Base-by-base conservation (phyloP, 1,140 invertebrate species). In the Drosophila paulistorum region DNA sequence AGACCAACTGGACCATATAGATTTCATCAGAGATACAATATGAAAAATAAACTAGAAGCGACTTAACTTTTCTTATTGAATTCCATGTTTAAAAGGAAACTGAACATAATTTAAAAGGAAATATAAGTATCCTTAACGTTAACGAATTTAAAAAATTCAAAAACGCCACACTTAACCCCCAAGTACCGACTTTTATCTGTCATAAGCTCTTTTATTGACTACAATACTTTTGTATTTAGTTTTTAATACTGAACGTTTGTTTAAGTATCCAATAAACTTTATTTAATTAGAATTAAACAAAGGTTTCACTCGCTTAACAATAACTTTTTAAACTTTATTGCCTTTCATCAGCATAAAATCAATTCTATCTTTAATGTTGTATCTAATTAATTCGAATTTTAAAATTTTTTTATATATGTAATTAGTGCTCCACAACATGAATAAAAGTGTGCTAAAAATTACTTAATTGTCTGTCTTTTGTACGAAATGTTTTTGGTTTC, bases 301-400 rank as follows among this genome's bases (percentile, higher is more conserved):
- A 6, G 2, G 1, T 45, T 45, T 5, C 3, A 39, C 10, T 13
- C 11, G 37, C 11, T 39, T 17, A 48, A 4, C 7, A 7, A 48
- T 48, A 20, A 9, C 17, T 1, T 17, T 9, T 48, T 51, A 2
- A 3, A 23, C 23, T 51, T 51, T 20, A 51, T 51, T 51, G 20
- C 9, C 45, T 20, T 6, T 51, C 45, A 51, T 51, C 17, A 23
- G 17, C 45, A 51, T 51, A 23, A 23, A 51, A 23, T 51, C 9
- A 51, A 48, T 48, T 13, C 17, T 9, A 20, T 14, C 5, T 7
- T 14, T 14, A 74, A 75, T 80, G 77, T 71, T 80, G 80, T 73
- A 71, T 68, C 45, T 58, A 74, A 37, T 39, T 26, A 17, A 11
- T 74, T 68, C 61, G 68, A 45, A 35, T 64, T 76, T 74, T 58